Evolutionary conservation across 2,888 invertebrate species (phyloP), one percentile per base, ranked within the genome.

Genomic region (Diaphora mendica): DNA sequence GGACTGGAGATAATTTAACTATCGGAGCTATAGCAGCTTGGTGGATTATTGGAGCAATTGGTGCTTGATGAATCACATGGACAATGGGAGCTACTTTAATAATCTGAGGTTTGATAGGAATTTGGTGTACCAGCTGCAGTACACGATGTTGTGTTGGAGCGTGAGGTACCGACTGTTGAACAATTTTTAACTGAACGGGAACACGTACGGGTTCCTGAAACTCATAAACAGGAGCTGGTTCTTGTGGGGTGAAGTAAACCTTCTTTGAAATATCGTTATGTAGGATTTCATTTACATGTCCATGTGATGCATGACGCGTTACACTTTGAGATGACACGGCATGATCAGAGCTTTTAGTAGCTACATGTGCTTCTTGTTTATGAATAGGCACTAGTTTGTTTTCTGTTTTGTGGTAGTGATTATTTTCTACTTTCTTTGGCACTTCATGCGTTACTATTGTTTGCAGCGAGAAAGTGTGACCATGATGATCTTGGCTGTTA

Each of bases 241-340:
- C 68, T 23, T 55, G 30, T 23, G 72, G 72, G 75, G 42, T 82
- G 69, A 51, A 79, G 76, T 33, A 83, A 72, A 39, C 78, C 72
- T n/a, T 78, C 78, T 65, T 26, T 30, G 7, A 33, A 64, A 48
- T 11, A 23, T 11, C 42, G 7, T 64, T 26, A 44, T 64, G 33
- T 17, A 20, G 35, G 48, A 64, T 64, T 35, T 48, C 64, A 3
- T 55, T n/a, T 39, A 20, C 23, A 23, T 82, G 76, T 39, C 78
- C 79, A 3, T 79, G 55, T 2, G 55, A 42, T 20, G 9, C 76
- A 26, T 89, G 89, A 48, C 84, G 89, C 13, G 89, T 79, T 70
- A 90, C 77, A 69, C 81, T 91, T 73, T 92, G 92, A 2, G 90
- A 88, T 35, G 91, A 90, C 15, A 86, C 80, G 2, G 87, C 89